Evolutionary conservation across 2,888 invertebrate species (phyloP), one percentile per base, ranked within the genome.

Genomic region (Drosophila neutralis): DNA sequence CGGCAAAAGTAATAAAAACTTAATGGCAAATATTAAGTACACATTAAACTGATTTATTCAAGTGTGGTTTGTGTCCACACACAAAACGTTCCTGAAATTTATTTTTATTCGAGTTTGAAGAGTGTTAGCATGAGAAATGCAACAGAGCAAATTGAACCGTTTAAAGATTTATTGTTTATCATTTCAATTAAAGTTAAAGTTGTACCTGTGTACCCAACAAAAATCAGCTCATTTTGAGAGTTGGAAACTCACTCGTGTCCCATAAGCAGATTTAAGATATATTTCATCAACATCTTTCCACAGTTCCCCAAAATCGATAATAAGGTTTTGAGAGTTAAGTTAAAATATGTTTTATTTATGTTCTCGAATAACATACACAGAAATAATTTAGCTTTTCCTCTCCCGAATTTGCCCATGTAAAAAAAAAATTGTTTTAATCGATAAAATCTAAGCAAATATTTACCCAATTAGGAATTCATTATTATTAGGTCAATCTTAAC

Each of bases 1-100:
- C 18, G 54, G 57, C 15, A 29, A 66, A 62, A 65, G 86, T 69
- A 88, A 86, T 86, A 87, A 90, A 90, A 90, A 68, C 74, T 63
- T 88, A 90, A 87, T 90, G 79, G 75, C 76, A 79, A 76, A 78
- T 87, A 89, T 87, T 83, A 83, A 77, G 84, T 76, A 78, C 78
- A 73, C 87, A 90, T 87, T 90, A 76, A 82, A 78, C 82, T 87
- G 90, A 90, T 90, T 86, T 86, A 88, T 80, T 64, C 31, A 35
- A 61, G 74, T 45, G 53, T 69, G 54, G 21, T 24, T n/a, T 69
- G 33, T 56, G 58, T 73, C 57, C 52, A 60, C 33, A 49, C 42
- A 52, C 54, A 36, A 48, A 62, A 49, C 51, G 33, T 21, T 45
- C 31, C 42, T 21, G 24, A 56, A 67, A 78, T 78, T 78, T 80